Conservation (phyloP, 1,140 invertebrate species). For the Dolichoris vasculosae region DNA sequence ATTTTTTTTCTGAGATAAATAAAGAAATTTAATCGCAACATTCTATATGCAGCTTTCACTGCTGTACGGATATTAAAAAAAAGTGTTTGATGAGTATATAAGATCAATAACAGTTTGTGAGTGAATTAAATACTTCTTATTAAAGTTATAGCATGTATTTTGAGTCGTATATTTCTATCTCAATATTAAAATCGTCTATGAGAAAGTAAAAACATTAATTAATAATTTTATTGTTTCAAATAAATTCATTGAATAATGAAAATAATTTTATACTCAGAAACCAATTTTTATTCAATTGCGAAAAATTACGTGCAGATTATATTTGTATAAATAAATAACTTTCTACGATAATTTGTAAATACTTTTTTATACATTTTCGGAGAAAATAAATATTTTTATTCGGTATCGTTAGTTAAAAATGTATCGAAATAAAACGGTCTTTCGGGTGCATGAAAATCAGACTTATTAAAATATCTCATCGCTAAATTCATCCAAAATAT, state of each 20-base stretch:
- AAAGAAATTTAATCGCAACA: neutral
- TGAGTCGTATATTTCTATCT: neutral
- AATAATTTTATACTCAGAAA: conserved; percentile 20
- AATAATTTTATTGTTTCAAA: conserved; percentile 18
- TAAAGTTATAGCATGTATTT: neutral
- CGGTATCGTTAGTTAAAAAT: neutral
- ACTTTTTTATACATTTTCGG: neutral
- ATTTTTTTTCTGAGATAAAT: neutral
- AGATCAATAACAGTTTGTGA: neutral
- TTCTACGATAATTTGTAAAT: conserved; percentile 3
- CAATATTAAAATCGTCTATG: neutral
- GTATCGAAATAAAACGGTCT: neutral
- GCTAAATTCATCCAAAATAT: too few relatives aligned
- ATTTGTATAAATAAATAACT: neutral
- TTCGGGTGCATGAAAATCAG: neutral
- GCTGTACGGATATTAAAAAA: too few relatives aligned
- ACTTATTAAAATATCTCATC: too few relatives aligned
- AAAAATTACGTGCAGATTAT: conserved; percentile 10
- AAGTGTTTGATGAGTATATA: too few relatives aligned
- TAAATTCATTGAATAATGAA: conserved; percentile 14
- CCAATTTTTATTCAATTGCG: neutral
- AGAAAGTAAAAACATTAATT: conserved; percentile 34
- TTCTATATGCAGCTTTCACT: neutral
- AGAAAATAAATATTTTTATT: neutral
- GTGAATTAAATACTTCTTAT: too few relatives aligned